A percentile compares a stretch with the other conserved stretches of the same genome.
These are phyloP conservation scores for Ericerus pela DNA, from an alignment of 1,140 invertebrate genomes.

Conservation along the genomic window DNA sequence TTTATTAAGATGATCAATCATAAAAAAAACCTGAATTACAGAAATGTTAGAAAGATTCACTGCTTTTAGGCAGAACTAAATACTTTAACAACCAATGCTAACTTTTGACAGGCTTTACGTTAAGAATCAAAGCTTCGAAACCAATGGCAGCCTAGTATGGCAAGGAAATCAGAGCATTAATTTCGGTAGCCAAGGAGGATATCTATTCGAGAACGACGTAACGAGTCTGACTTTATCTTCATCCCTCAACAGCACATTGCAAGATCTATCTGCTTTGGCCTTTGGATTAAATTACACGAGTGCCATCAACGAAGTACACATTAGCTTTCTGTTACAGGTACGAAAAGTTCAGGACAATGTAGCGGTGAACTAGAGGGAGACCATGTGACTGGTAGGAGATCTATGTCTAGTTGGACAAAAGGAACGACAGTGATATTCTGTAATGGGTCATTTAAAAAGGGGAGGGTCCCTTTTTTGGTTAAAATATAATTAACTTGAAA, in stretches of 20 bases:
- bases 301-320: constrained; percentile 6
- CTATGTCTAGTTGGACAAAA: no score
- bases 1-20: no score
- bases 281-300: constrained; percentile 14
- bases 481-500: no score
- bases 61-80: no score
- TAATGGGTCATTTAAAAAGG: no score
- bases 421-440: no score
- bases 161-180: constrained; percentile 12
- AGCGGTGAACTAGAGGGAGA: no score
- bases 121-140: constrained; percentile 9
- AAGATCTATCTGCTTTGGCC: constrained; percentile 14
- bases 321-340: constrained; percentile 15
- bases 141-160: constrained; percentile 17
- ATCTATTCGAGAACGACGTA: constrained; percentile 10
- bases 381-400: no score
- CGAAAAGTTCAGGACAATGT: background rate
- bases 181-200: constrained; percentile 15
- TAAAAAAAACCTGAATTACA: no score
- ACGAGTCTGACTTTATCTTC: constrained; percentile 14
- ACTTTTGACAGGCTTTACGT: background rate
- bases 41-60: no score
- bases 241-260: constrained; percentile 14
- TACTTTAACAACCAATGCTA: no score
- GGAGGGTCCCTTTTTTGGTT: no score